These are phyloP conservation scores for Chaetops frenatus DNA, from an alignment of 2,113 vertebrate species.

Conservation along the genomic window DNA sequence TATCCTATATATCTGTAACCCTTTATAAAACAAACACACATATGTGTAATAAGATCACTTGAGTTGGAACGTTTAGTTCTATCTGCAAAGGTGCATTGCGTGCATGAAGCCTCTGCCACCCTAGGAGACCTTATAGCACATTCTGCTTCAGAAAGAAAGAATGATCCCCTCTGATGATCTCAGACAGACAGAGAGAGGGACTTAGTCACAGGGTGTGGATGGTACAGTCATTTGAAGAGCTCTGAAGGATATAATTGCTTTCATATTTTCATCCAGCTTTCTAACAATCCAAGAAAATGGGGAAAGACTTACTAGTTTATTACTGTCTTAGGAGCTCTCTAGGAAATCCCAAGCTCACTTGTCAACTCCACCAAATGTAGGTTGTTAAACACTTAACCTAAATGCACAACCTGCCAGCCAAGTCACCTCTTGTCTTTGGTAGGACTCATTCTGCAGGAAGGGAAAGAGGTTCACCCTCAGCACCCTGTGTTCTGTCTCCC, in stretches of 20 bases:
- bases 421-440: neutral
- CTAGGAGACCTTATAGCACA: neutral
- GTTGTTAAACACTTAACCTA: neutral
- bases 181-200: neutral
- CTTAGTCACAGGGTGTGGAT: neutral
- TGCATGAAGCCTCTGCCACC: neutral
- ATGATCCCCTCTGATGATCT: neutral
- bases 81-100: neutral
- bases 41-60: neutral
- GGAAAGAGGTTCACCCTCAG: neutral
- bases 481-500: neutral
- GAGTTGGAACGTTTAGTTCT: neutral
- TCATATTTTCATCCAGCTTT: neutral
- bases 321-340: neutral
- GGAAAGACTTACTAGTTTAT: neutral
- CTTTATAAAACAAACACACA: neutral
- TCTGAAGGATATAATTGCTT: neutral
- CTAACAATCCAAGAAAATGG: neutral
- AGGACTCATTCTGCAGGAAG: neutral
- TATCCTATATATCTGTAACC: neutral
- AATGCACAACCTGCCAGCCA: neutral
- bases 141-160: neutral
- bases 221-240: neutral
- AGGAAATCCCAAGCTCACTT: neutral
- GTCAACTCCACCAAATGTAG: neutral